phyloP scores from a whole-genome alignment of 1,140 invertebrate genomes.

The Hypsibius dujardini region DNA sequence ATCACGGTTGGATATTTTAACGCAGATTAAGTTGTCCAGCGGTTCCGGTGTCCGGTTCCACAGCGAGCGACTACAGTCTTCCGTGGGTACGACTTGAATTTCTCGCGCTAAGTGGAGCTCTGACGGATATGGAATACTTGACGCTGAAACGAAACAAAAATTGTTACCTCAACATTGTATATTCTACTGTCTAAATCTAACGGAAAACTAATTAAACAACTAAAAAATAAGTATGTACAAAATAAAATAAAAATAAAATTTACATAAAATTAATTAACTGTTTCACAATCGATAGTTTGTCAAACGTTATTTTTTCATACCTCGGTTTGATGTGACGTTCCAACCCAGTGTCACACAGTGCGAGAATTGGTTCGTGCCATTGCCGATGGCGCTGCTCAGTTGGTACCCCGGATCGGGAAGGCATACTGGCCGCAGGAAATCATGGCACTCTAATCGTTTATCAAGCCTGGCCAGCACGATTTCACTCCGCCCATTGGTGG shows the following conservation, averaged over 20 bases:
- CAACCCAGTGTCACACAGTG: constrained; percentile 10
- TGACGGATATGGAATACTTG: constrained; percentile 6
- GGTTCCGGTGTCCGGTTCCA: neutral
- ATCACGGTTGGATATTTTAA: neutral
- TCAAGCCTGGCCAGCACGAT: neutral
- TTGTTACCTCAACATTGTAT: no score
- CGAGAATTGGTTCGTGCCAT: neutral
- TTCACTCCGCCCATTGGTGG: neutral
- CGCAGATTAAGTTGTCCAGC: constrained; percentile 7
- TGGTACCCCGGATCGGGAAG: neutral
- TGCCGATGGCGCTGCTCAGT: no score
- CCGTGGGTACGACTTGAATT: neutral
- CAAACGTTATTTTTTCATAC: no score
- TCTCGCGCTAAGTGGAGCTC: neutral
- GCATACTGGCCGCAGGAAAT: constrained; percentile 9
- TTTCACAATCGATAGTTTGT: no score
- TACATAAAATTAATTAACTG: no score
- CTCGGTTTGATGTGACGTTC: constrained; percentile 10
- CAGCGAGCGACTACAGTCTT: constrained; percentile 9
- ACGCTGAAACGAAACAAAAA: no score
- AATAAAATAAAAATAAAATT: neutral
- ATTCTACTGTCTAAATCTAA: no score
- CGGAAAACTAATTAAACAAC: no score
- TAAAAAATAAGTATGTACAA: no score
- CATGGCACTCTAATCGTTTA: neutral